These are phyloP conservation scores for Podargus strigoides DNA, from an alignment of 2,797 vertebrate genomes.

Conservation along the genomic window DNA sequence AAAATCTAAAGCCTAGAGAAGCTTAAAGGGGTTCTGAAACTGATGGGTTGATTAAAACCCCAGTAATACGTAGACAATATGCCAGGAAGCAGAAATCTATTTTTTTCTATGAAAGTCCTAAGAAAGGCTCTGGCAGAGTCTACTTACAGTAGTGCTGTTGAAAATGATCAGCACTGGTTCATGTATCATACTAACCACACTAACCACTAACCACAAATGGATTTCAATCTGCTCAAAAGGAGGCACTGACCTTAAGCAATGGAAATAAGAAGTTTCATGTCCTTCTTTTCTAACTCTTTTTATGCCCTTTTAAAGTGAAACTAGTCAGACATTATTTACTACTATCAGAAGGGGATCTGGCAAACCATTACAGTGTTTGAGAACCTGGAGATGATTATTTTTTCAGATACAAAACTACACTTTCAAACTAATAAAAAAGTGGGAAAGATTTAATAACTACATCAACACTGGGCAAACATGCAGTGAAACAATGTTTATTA, in stretches of 20 bases:
- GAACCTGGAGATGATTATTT: background rate
- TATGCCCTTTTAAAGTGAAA: background rate
- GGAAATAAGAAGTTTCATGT: background rate
- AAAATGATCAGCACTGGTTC: background rate
- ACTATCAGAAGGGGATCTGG: background rate
- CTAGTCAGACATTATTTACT: background rate
- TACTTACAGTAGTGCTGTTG: background rate
- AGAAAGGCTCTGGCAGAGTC: background rate
- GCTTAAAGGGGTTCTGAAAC: background rate
- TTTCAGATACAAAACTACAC: background rate
- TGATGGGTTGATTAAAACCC: background rate
- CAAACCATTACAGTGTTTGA: background rate
- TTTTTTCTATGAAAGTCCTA: background rate
- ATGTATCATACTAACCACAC: background rate
- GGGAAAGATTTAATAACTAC: background rate
- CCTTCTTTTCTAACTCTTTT: background rate
- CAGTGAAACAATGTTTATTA: background rate
- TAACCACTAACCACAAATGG: slow-evolving; percentile 22
- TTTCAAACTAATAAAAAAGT: background rate
- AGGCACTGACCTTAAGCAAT: slow-evolving; percentile 7
- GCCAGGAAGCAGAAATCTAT: background rate
- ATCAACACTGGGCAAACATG: background rate
- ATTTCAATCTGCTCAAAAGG: background rate
- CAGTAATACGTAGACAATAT: background rate
- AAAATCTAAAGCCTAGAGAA: background rate